Evolutionary conservation across 1,140 invertebrate genomes (phyloP).

Genomic region (Babylonia areolata): DNA sequence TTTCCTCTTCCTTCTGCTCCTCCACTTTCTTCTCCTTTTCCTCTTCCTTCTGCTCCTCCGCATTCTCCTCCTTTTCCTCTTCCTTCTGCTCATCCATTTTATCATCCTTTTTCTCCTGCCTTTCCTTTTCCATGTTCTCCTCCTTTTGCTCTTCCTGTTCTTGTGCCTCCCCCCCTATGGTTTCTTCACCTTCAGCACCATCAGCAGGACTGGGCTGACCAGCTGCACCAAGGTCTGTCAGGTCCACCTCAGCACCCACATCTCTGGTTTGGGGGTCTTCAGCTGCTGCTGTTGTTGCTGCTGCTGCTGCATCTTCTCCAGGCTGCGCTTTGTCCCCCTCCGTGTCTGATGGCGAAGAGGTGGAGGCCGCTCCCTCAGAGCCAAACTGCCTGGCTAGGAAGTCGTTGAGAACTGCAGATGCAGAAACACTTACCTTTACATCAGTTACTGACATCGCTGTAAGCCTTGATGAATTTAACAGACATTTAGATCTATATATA

Average conservation of each 20-base stretch:
- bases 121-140: neutral
- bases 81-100: too few species aligned
- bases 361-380: neutral
- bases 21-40: slow-evolving; percentile 27
- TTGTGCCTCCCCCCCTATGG: too few species aligned
- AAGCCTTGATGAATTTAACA: too few species aligned
- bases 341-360: neutral
- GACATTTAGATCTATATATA: too few species aligned
- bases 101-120: neutral
- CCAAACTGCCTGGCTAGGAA: slow-evolving; percentile 26
- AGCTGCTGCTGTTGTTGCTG: neutral
- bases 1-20: slow-evolving; percentile 41
- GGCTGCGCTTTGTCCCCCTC: neutral
- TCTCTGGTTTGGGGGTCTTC: neutral
- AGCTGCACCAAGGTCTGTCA: neutral
- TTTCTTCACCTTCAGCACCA: neutral
- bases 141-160: neutral
- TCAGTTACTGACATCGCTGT: too few species aligned
- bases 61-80: slow-evolving; percentile 1
- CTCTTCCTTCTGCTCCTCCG: too few species aligned
- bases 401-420: slow-evolving; percentile 25
- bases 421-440: neutral
- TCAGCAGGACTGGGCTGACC: neutral
- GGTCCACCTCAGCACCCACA: neutral
- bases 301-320: neutral